Percentiles rank a stretch among this genome's conserved stretches.
Conservation (phyloP, 1,140 invertebrate genomes). For the Drosophila pectinifera region DNA sequence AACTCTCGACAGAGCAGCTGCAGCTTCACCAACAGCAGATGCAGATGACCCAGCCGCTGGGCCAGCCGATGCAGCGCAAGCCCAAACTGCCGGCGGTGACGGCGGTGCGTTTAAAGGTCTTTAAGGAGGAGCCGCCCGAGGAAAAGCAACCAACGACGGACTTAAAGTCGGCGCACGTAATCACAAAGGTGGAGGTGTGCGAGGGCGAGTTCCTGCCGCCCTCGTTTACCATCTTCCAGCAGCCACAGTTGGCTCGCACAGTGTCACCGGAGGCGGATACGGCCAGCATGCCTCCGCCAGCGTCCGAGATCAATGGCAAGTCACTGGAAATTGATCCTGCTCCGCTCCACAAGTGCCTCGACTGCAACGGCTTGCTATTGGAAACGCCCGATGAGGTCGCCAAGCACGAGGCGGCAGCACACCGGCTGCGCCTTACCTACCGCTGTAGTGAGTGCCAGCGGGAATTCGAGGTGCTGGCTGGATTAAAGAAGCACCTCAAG, state of each 20-base stretch:
- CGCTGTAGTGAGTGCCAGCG: conserved; percentile 74
- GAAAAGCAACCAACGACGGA: conserved; percentile 27
- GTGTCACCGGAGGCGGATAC: conserved; percentile 14
- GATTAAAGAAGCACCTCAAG: conserved; percentile 80
- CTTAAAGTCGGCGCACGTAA: conserved; percentile 8
- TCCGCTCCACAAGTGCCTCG: conserved; percentile 74
- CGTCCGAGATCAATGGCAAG: conserved; percentile 29
- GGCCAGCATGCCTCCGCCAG: conserved; percentile 58
- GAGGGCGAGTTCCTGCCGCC: conserved; percentile 61
- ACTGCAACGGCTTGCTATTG: conserved; percentile 72
- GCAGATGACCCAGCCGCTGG: conserved; percentile 28
- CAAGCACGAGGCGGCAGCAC: conserved; percentile 65
- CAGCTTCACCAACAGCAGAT: conserved; percentile 33
- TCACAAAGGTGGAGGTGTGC: conserved; percentile 62
- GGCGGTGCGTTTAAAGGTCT: conserved; percentile 65
- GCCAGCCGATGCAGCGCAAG: conserved; percentile 56
- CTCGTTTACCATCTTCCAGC: conserved; percentile 69
- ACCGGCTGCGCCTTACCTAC: conserved; percentile 69
- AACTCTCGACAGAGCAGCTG: conserved; percentile 56
- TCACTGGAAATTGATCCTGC: conserved; percentile 51
- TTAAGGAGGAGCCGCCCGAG: conserved; percentile 66
- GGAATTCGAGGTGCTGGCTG: conserved; percentile 72
- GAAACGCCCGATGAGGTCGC: conserved; percentile 60
- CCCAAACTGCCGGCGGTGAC: conserved; percentile 59
- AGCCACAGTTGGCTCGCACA: conserved; percentile 19